Base-by-base conservation (phyloP, 1,140 invertebrate species). In the Stenopsyche tienmushanensis region DNA sequence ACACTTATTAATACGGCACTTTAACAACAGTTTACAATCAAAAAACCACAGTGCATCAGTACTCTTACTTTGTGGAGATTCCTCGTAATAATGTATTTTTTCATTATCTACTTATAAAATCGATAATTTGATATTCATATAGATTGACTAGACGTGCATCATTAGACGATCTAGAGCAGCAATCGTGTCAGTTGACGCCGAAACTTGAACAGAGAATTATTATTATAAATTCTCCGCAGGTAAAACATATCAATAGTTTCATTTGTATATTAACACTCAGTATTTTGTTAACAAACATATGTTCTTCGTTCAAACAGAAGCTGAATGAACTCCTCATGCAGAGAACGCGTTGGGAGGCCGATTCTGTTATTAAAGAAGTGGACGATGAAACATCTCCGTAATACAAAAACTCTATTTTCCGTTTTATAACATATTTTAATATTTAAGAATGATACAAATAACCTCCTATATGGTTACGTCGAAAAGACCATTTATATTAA, bases 191-290 rank as follows among this genome's bases (percentile, higher is more conserved):
- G 41, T 75, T 93, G 58, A 85, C 87, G 15, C 91, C 91, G 0
- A 85, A 85, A 72, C 73, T 89, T 8, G 90, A 93, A 71, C 86
- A 89, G 68, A 80, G 91, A 72, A 93, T 93, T 60, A 77, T 90
- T n/a, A 75, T 88, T 29, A 78, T 90, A 25, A 86, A 84, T 69
- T 86, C 83, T 60, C 84, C 86, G 52, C 86, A 89, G 80, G 87
- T 90, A 34, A n/a, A n/a, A n/a, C 13, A 7, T 34, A 34, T 34
- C 29, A 34, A 7, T 34, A n/a, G n/a, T n/a, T n/a, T n/a, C n/a
- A n/a, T n/a, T n/a, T n/a, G n/a, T n/a, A n/a, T n/a, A n/a, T n/a
- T n/a, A n/a, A n/a, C n/a, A n/a, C n/a, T n/a, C n/a, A 39, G 34
- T 39, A n/a, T 39, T 39, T 39, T 39, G n/a, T n/a, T 39, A 39